Base-by-base conservation (phyloP, 2,113 vertebrate species). In the Ailurus styani region DNA sequence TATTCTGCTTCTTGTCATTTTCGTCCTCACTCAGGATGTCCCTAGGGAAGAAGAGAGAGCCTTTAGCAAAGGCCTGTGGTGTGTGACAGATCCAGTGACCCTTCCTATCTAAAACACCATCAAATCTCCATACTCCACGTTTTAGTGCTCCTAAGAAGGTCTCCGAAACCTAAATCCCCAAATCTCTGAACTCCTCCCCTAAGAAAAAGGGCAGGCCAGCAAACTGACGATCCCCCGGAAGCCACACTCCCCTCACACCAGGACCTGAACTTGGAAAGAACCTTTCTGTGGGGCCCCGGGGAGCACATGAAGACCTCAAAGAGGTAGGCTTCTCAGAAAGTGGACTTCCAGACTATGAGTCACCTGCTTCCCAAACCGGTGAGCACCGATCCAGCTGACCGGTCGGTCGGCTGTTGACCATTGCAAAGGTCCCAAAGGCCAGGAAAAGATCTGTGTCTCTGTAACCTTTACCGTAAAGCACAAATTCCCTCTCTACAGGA, bases 1-100 rank as follows among this genome's bases (percentile, higher is more conserved):
- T 68, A 1, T 98, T 99, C 87, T 98, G 98, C 45, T 95, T 97
- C 94, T 98, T 99, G 64, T 99, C 99, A 0, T 98, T 98, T 29
- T 99, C 99, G 0, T 99, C 99, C 0, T 99, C 99, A 0, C 99
- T 99, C 78, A 98, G 98, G 94, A 98, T 95, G 68, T 99, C 99
- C 98, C 99, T 99, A 96, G 42, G 90, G 90, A 96, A 98, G 73
- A 97, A 87, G 60, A 98, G 52, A 62, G 0, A 55, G 4, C 40
- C 37, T 93, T 99, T 73, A 98, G 75, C 12, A 0, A 45, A 0
- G 0, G 34, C 29, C 77, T 57, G 55, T 31, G 75, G 25, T 23
- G 1, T 3, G 20, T 2, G 70, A 29, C 29, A 15, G 21, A 68
- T 12, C 20, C 37, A 45, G 15, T 5, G 21, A 13, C 2, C 54